A percentile compares a stretch with the other conserved stretches of the same genome.
These are phyloP conservation scores for Phylloscopus whistleri DNA, from an alignment of 2,113 vertebrate genomes.

Conservation along the genomic window DNA sequence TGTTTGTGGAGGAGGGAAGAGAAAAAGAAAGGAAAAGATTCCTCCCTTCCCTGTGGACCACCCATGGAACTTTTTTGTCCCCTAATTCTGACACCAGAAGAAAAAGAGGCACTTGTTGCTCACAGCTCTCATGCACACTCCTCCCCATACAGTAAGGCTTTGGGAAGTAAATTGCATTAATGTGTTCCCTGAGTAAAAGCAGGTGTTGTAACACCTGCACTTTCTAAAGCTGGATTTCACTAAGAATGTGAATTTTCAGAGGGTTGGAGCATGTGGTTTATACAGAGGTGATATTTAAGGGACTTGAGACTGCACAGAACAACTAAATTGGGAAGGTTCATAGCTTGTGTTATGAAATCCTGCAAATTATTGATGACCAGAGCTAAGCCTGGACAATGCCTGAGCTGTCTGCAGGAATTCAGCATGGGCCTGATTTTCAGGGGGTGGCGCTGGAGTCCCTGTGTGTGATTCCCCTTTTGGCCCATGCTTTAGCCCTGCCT, in stretches of 20 bases:
- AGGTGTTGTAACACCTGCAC: conserved; percentile 73
- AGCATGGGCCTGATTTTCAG: not conserved
- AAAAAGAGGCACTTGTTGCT: conserved; percentile 61
- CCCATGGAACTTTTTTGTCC: conserved; percentile 71
- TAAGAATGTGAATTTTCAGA: not conserved
- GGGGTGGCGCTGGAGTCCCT: not conserved
- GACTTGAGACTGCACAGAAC: not conserved
- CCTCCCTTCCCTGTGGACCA: conserved; percentile 55
- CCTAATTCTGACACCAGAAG: conserved; percentile 55
- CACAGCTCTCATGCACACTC: not conserved
- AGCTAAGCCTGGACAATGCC: not conserved
- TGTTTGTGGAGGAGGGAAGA: not conserved
- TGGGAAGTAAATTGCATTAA: conserved; percentile 63
- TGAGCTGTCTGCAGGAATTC: not conserved
- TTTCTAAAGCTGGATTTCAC: conserved; percentile 41
- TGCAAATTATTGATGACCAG: not conserved
- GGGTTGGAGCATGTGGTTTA: not conserved
- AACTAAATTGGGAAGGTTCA: not conserved
- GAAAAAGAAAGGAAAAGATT: conserved; percentile 28
- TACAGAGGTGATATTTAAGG: not conserved
- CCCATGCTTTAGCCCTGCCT: not conserved
- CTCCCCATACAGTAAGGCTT: not conserved
- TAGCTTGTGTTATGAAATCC: not conserved
- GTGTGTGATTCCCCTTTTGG: not conserved
- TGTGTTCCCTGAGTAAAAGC: not conserved